Evolutionary conservation across 2,888 invertebrate genomes (phyloP), one percentile per base, ranked within the genome.

Genomic region (Sarcophaga rosellei): DNA sequence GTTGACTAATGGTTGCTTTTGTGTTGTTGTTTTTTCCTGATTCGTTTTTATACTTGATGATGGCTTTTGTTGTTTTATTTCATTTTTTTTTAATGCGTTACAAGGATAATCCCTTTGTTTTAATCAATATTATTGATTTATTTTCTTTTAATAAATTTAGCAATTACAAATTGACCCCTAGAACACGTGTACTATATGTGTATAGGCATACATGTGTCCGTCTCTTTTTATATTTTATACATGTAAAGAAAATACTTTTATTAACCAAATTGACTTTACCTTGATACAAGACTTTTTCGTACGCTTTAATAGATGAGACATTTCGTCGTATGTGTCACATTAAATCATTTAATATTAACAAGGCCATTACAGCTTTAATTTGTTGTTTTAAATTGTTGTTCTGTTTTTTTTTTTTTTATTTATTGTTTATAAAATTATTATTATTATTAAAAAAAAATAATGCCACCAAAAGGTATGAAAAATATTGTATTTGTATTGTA

Each of bases 241-340:
- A 35, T 35, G 6, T 35, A 35, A 35, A 35, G 35, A 35, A 35
- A 53, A 53, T 17, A 4, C 17, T 53, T 15, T 53, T 17, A 3
- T 53, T 53, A 4, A 53, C 1, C 5, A 15, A 53, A 11, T 12
- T 17, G 20, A 53, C 11, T 91, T 93, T 90, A 93, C 92, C 92
- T 93, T 93, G 82, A 92, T 89, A 88, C 92, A 93, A 88, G 93
- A 92, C 85, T 93, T 93, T 88, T 92, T 93, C 84, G 92, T 93
- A 90, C 92, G 92, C 89, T 91, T 92, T 65, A 93, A 90, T 88
- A 93, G 89, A 86, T 93, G 90, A 86, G 92, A 92, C 92, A 92
- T 92, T 44, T 85, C 76, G 79, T 76, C 63, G 62, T 76, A 35
- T 74, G 76, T 76, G 57, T 79, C 68, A 78, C 63, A 79, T 72